These are phyloP conservation scores for Bombus terrestris DNA, from an alignment of 1,140 invertebrate genomes.

Conservation along the genomic window DNA sequence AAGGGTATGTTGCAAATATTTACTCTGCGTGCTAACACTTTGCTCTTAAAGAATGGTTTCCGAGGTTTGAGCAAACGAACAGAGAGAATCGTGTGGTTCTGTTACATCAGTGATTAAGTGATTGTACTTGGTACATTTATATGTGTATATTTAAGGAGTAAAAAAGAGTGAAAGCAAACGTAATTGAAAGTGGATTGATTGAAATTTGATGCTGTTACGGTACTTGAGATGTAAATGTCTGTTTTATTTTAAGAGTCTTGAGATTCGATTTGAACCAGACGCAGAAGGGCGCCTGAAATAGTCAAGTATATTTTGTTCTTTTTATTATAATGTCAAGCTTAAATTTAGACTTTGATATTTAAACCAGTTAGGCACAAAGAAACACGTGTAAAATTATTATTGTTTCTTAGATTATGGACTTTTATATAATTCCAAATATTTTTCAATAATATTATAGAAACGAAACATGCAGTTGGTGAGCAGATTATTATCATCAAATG, in stretches of 20 bases:
- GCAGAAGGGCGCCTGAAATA: neutral
- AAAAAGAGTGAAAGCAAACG: neutral
- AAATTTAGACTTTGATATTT: neutral
- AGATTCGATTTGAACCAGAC: neutral
- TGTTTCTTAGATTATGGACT: neutral
- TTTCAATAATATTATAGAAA: no score
- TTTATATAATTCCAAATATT: neutral
- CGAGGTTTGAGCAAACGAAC: neutral
- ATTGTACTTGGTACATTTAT: neutral
- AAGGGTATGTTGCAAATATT: neutral
- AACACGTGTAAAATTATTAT: neutral
- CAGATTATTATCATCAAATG: no score
- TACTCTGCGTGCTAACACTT: neutral
- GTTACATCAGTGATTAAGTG: neutral
- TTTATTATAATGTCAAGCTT: neutral
- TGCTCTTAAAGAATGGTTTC: neutral
- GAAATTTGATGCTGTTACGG: neutral
- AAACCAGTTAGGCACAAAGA: neutral
- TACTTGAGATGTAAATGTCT: conserved; percentile 3
- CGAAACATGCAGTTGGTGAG: no score
- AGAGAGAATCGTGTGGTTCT: neutral
- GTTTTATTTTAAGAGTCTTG: conserved; percentile 1
- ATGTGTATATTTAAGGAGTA: neutral
- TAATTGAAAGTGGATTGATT: neutral
- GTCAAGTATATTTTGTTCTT: neutral